Percentiles rank a stretch among this genome's conserved stretches.
Evolutionary conservation across 1,140 invertebrate genomes (phyloP).

Genomic region (roundworm (Caenorhabditis elegans)): WBcel235 BX284606.5:16033001-16033500

Average conservation of each 20-base stretch:
- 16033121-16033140: constrained; percentile 40
- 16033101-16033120: constrained; percentile 16
- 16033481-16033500: constrained; percentile 76
- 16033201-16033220: constrained; percentile 62
- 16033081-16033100: constrained; percentile 53
- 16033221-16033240: constrained; percentile 61
- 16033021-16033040: constrained; percentile 54
- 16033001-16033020: constrained; percentile 55
- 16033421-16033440: constrained; percentile 69
- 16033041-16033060: constrained; percentile 61
- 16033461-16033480: constrained; percentile 71
- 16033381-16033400: constrained; percentile 87
- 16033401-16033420: constrained; percentile 86
- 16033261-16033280: constrained; percentile 39
- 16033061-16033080: constrained; percentile 58
- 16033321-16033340: constrained; percentile 79
- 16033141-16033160: constrained; percentile 60
- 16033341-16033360: constrained; percentile 81
- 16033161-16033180: constrained; percentile 59
- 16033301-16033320: background rate
- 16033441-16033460: constrained; percentile 49
- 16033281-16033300: too few species aligned
- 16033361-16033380: constrained; percentile 90
- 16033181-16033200: constrained; percentile 63
- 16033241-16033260: constrained; percentile 63